phyloP scores from a whole-genome alignment of 2,888 invertebrate species.

The Eumerus sabulonum region DNA sequence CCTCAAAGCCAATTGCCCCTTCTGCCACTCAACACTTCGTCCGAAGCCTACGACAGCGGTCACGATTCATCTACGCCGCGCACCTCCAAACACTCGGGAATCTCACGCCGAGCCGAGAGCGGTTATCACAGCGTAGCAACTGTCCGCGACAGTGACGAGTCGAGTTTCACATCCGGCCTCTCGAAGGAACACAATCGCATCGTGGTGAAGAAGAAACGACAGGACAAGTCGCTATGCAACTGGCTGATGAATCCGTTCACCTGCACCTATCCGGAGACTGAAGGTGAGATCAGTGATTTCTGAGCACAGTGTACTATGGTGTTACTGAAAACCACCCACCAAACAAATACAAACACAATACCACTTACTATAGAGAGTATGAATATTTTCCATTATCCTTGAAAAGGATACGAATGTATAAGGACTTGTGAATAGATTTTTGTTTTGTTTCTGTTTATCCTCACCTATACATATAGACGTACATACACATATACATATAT shows the following conservation, averaged over 20 bases:
- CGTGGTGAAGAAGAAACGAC: slow-evolving; percentile 82
- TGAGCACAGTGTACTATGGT: slow-evolving; percentile 67
- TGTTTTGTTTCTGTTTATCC: not conserved
- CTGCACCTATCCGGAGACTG: slow-evolving; percentile 87
- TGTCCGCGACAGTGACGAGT: slow-evolving; percentile 90
- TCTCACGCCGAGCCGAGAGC: slow-evolving; percentile 90
- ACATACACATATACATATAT: not conserved
- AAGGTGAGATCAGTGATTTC: slow-evolving; percentile 84
- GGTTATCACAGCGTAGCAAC: slow-evolving; percentile 94
- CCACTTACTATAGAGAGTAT: slow-evolving; percentile 66
- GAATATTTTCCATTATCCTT: slow-evolving; percentile 68
- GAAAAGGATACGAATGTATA: slow-evolving; percentile 61
- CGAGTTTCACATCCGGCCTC: slow-evolving; percentile 87
- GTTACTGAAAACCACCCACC: slow-evolving; percentile 65
- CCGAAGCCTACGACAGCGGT: slow-evolving; percentile 88
- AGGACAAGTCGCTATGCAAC: slow-evolving; percentile 86
- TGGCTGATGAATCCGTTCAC: slow-evolving; percentile 88
- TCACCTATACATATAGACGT: too few relatives aligned
- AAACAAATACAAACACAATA: slow-evolving; percentile 40
- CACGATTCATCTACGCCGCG: slow-evolving; percentile 91
- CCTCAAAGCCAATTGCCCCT: slow-evolving; percentile 78
- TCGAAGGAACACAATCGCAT: slow-evolving; percentile 78
- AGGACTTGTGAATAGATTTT: slow-evolving; percentile 53
- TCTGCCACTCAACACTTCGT: slow-evolving; percentile 79
- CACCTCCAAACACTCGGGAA: slow-evolving; percentile 89